A percentile compares a stretch with the other conserved stretches of the same genome.
Evolutionary conservation across 1,140 invertebrate species (phyloP).

Genomic region (Sarcophaga peregrina): DNA sequence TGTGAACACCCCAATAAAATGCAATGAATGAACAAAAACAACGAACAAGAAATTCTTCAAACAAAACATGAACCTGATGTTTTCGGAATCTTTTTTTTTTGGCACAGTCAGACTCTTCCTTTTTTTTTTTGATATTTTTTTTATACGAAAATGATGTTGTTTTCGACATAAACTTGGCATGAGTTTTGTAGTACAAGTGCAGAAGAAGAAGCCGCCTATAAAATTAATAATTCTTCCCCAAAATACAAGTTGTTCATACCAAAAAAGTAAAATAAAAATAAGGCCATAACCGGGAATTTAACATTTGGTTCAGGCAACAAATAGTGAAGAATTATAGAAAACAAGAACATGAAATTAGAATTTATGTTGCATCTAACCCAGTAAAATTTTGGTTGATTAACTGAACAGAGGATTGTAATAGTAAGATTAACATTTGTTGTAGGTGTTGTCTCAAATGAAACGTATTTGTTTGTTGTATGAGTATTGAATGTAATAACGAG

Average conservation of each 20-base stretch:
- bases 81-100: not conserved
- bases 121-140: too few relatives aligned
- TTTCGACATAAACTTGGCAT: constrained; percentile 7
- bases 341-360: not conserved
- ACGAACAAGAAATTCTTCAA: not conserved
- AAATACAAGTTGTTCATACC: not conserved
- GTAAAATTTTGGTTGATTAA: not conserved
- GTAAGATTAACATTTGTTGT: too few relatives aligned
- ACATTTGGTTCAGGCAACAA: not conserved
- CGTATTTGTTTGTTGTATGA: too few relatives aligned
- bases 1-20: not conserved
- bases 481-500: too few relatives aligned
- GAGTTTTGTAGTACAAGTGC: not conserved
- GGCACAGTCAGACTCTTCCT: too few relatives aligned
- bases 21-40: not conserved
- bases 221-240: constrained; percentile 6
- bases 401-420: too few relatives aligned
- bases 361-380: not conserved
- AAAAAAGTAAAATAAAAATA: not conserved
- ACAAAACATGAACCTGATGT: constrained; percentile 12
- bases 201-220: not conserved
- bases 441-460: too few relatives aligned
- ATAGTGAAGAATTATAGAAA: not conserved
- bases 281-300: not conserved
- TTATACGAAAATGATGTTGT: not conserved